Evolutionary conservation across 2,797 vertebrate genomes (phyloP).

Genomic region (Natrix natrix): DNA sequence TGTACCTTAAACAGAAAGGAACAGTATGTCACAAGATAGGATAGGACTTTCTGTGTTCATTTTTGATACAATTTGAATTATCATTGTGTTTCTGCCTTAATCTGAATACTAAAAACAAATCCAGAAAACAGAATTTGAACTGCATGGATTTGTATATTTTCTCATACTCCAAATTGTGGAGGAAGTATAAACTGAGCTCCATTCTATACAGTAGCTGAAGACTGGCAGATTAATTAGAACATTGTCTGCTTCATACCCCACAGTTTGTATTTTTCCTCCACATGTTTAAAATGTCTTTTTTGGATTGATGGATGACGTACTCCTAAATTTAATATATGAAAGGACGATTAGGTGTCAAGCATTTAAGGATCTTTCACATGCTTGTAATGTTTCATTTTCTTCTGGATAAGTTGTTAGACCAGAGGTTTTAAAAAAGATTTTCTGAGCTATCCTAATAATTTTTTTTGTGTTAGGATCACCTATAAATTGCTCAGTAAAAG

Average conservation of each 20-base stretch:
- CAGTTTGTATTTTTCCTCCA: background rate
- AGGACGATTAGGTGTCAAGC: background rate
- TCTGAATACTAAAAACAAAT: background rate
- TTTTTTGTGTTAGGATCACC: background rate
- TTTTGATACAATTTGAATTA: background rate
- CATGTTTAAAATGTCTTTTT: background rate
- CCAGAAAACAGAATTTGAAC: background rate
- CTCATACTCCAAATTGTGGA: background rate
- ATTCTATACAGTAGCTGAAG: background rate
- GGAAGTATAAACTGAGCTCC: background rate
- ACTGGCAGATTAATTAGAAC: background rate
- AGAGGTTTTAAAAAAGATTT: background rate
- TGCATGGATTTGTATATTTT: background rate
- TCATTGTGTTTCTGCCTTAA: background rate
- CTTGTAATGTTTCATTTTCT: background rate
- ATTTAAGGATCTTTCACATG: background rate
- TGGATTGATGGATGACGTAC: background rate
- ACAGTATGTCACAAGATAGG: background rate
- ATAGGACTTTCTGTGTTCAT: background rate
- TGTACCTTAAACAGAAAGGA: background rate
- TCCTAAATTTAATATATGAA: background rate
- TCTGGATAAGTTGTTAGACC: background rate
- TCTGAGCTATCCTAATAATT: background rate
- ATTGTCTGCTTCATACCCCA: background rate
- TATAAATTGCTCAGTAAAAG: background rate